Evolutionary conservation across 2,113 vertebrate species (phyloP), one percentile per base, ranked within the genome.

Genomic region (Perognathus longimembris): DNA sequence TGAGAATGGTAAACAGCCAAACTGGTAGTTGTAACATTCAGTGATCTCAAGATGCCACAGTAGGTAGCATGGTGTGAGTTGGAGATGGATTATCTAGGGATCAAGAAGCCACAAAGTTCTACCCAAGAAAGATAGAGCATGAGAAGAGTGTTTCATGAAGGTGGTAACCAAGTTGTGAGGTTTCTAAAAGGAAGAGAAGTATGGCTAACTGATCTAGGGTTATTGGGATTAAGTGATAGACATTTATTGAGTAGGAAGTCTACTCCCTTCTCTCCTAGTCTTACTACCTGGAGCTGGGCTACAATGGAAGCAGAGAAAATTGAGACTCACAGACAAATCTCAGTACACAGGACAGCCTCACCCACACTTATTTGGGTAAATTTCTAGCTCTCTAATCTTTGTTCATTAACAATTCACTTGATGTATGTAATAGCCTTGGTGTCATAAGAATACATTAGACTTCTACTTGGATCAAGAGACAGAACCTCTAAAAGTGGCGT

Each of bases 111-210:
- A 10, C 64, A 87, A 76, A 78, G 57, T 21, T 86, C 61, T 45
- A 12, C 38, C 18, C 59, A 64, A 34, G 42, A 30, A 17, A 3
- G 22, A 7, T 0, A 8, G 9, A 85, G 45, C 10, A 1, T 15
- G 22, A 34, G 42, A 32, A 42, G 69, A 80, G 20, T 70, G 32
- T 40, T 67, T 92, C 11, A 3, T 66, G 5, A 20, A 26, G 15
- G 67, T 15, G 32, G 15, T 66, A 74, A 42, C 32, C 22, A 40
- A 87, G 38, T 61, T 63, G 4, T n/a, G 28, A 77, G 14, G n/a
- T 67, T 78, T 92, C 78, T 90, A 34, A 91, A 54, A 87, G 64
- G 42, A 88, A 79, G 17, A 17, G 8, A 57, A 24, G 10, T 70
- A 4, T 36, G 81, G 63, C 30, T 57, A 64, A 90, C 38, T 88